Base-by-base conservation (phyloP, 2,113 vertebrate species). In the Pollachius pollachius region DNA sequence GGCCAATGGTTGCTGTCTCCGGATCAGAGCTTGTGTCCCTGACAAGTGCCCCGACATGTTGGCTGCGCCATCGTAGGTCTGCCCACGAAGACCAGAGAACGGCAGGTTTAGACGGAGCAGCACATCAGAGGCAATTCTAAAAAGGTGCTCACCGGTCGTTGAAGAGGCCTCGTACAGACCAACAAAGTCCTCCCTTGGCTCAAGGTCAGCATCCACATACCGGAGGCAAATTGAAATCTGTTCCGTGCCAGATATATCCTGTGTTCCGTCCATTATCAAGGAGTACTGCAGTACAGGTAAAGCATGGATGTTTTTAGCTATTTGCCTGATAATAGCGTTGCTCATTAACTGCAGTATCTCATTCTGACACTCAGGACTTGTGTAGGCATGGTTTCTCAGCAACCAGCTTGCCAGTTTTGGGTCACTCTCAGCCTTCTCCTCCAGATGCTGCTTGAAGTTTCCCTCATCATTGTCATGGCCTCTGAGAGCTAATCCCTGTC, bases 21-120 rank as follows among this genome's bases (percentile, higher is more conserved):
- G 18, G n/a, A 54, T 19, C 21, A 9, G 19, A 48, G 65, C 65
- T 23, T 54, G 65, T 54, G 65, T 15, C 19, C 64, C 64, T 12
- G 17, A 18, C 18, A 15, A 21, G 13, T 67, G 52, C 8, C 65
- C 65, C 15, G 65, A 67, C 65, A 67, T 67, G 15, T 67, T 54
- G 15, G 65, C 65, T 67, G 65, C 65, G 15, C 65, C 65, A 23
- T 67, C 65, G 17, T 67, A 54, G 18, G 48, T 67, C 23, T 67
- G 65, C 54, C 41, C 65, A 54, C 65, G 59, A 15, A 56, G 23
- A 27, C 56, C 52, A 54, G 48, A 54, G 11, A 54, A 15, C 9
- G 21, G 34, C 19, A 67, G 52, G 56, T 62, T 62, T 23, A 27
- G 15, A 15, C 23, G 60, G 8, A 27, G 60, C 21, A 62, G 17